Evolutionary conservation across 1,140 invertebrate species (phyloP).

Genomic region (Amyelois transitella): DNA sequence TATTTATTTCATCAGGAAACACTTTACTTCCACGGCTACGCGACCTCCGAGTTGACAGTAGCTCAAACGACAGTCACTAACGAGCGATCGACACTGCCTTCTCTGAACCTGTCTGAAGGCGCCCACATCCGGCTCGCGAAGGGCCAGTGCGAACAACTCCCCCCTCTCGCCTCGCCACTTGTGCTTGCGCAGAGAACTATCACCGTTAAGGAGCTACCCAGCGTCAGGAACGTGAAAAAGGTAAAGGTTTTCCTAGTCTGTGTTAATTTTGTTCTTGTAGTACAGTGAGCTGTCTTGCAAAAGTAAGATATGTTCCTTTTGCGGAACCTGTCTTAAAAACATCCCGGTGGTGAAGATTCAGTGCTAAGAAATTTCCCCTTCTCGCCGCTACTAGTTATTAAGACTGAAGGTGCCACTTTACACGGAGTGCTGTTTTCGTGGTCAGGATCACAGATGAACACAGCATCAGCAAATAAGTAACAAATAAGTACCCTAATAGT

Average conservation of each 20-base stretch:
- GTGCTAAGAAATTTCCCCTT: too few relatives aligned
- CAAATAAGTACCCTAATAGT: too few relatives aligned
- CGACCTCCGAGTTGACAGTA: constrained; percentile 64
- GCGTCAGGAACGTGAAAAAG: constrained; percentile 43
- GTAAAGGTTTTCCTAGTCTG: constrained; percentile 21
- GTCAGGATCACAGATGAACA: too few relatives aligned
- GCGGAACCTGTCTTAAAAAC: too few relatives aligned
- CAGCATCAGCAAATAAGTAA: too few relatives aligned
- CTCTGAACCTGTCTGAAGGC: constrained; percentile 47
- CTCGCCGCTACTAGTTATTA: too few relatives aligned
- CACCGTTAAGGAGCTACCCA: constrained; percentile 36
- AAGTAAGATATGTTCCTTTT: too few relatives aligned
- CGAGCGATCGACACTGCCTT: constrained; percentile 51
- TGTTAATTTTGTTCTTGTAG: too few relatives aligned
- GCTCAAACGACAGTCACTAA: constrained; percentile 46
- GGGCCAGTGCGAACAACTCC: constrained; percentile 57
- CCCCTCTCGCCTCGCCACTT: constrained; percentile 61
- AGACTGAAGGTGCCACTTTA: too few relatives aligned
- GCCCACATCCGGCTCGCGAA: constrained; percentile 45
- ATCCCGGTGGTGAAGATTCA: too few relatives aligned
- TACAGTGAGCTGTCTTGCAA: too few relatives aligned
- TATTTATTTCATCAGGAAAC: constrained; percentile 71
- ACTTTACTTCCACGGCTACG: constrained; percentile 66
- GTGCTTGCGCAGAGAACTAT: constrained; percentile 40
- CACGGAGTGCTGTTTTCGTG: too few relatives aligned